Base-by-base conservation (phyloP, 2,888 invertebrate species). In the Mythimna loreyi region DNA sequence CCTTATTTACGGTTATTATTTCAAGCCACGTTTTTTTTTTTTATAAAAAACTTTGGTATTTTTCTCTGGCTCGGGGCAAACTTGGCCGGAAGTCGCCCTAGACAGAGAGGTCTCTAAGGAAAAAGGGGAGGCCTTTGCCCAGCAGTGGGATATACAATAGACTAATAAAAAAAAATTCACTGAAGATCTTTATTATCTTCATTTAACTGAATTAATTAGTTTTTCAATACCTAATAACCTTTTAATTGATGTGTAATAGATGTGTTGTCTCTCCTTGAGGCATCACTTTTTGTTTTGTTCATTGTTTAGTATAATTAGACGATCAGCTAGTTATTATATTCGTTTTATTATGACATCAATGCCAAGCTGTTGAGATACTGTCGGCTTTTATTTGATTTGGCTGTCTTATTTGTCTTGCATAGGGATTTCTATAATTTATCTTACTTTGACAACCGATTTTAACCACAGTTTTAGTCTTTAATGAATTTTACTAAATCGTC, bases 231-330 rank as follows among this genome's bases (percentile, higher is more conserved):
- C 13, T 67, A 68, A 66, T 60, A 60, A 61, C 25, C 25, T 75
- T 57, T 57, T 69, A 71, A 68, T 67, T 57, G 52, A 67, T 55
- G 45, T 56, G 60, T 47, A 33, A 67, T 64, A 59, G 60, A 65
- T 58, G 69, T 62, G 53, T 49, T 25, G 33, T n/a, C 45, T 72
- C 43, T 40, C 74, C 66, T 70, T 81, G 72, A 76, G 59, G 55
- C 50, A 56, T 43, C 25, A 40, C 36, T 67, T 78, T 67, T 63
- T 73, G 57, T 58, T 36, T 8, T 57, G 43, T 75, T 68, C 59
- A 78, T 80, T 80, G 78, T 78, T 78, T 53, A 43, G 16, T 16
- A 36, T 64, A 67, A 80, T 69, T 61, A 78, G 30, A 58, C 30
- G 43, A 72, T 60, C 23, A 19, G 30, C 23, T 23, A 28, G 43